A percentile compares a stretch with the other conserved stretches of the same genome.
phyloP scores from a whole-genome alignment of 2,113 vertebrate species.

The Pholis gunnellus region DNA sequence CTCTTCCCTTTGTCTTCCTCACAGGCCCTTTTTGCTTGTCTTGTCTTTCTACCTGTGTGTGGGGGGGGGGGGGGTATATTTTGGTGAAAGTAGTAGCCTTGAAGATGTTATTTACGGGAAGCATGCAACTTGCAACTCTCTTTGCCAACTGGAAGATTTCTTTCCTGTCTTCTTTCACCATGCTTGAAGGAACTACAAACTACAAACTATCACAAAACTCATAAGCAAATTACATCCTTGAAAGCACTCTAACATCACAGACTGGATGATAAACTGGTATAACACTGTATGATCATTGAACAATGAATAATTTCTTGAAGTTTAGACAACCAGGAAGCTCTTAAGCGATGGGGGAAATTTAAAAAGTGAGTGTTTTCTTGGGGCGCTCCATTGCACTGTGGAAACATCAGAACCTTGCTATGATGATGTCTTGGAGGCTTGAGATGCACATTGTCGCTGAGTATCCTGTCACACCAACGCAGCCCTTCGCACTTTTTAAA shows the following conservation, averaged over 20 bases:
- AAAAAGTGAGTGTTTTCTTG: not conserved
- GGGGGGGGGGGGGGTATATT: constrained; percentile 8
- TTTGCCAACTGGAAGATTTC: not conserved
- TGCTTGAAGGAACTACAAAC: constrained; percentile 3
- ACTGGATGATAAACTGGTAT: not conserved
- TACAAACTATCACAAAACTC: constrained; percentile 12
- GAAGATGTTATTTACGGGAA: constrained; percentile 19
- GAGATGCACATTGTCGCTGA: not conserved
- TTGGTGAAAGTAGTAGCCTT: constrained; percentile 7
- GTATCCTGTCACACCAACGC: not conserved
- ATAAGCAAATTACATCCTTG: not conserved
- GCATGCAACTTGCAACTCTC: not conserved
- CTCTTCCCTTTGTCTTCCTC: constrained; percentile 65
- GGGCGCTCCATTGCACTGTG: not conserved
- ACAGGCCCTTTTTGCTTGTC: constrained; percentile 22
- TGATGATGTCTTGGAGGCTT: not conserved
- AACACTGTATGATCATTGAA: not conserved
- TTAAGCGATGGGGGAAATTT: not conserved
- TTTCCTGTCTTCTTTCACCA: not conserved
- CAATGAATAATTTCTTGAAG: not conserved
- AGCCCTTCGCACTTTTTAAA: not conserved
- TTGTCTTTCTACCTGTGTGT: constrained; percentile 29
- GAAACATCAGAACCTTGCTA: not conserved
- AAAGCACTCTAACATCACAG: not conserved
- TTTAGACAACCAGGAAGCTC: not conserved